These are phyloP conservation scores for Sitobion miscanthi DNA, from an alignment of 1,140 invertebrate genomes.

Conservation along the genomic window DNA sequence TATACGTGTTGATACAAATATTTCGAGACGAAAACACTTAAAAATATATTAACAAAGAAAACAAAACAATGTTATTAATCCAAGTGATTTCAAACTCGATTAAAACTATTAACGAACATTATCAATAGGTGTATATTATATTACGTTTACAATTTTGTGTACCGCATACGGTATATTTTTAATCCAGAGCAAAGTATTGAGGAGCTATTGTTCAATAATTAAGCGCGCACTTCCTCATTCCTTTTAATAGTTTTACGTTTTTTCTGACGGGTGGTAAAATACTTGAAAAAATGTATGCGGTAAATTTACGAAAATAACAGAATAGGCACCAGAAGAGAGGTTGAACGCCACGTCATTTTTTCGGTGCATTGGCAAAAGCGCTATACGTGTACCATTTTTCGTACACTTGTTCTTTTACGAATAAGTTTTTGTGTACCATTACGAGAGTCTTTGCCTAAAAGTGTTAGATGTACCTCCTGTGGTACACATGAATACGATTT, in stretches of 20 bases:
- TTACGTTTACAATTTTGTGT: not conserved
- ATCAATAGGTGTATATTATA: not conserved
- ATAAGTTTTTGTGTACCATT: no score
- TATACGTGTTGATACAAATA: not conserved
- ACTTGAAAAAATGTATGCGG: not conserved
- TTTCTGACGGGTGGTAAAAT: not conserved
- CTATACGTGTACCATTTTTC: no score
- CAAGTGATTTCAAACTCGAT: not conserved
- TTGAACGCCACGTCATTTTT: no score
- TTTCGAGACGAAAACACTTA: not conserved
- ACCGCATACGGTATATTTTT: not conserved
- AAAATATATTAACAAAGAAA: constrained; percentile 5
- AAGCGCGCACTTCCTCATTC: no score
- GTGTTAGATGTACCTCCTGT: no score
- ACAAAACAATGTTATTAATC: not conserved
- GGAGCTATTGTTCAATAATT: not conserved
- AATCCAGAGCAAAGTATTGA: not conserved
- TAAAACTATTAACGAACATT: not conserved
- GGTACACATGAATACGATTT: no score
- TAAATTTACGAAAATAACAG: not conserved
- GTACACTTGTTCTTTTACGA: no score
- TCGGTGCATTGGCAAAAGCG: no score
- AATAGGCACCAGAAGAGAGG: not conserved
- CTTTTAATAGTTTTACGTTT: no score
- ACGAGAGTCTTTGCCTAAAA: no score